phyloP scores from a whole-genome alignment of 2,888 invertebrate species.

The Hirtodrosophila alboralis region DNA sequence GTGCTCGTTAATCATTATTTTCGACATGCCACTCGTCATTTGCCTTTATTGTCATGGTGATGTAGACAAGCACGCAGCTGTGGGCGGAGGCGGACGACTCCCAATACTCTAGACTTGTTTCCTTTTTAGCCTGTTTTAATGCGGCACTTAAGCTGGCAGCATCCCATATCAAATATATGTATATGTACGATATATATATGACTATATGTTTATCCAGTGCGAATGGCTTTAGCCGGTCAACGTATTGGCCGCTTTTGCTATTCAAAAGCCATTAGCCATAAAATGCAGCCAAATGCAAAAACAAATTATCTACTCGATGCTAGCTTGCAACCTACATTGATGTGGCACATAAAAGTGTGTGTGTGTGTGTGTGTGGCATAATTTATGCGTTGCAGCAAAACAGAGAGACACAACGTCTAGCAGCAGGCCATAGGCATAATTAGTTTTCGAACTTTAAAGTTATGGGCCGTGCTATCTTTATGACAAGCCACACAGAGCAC shows the following conservation, averaged over 20 bases:
- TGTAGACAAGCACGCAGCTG: slow-evolving; percentile 39
- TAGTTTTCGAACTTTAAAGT: slow-evolving; percentile 82
- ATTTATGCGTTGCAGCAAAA: slow-evolving; percentile 72
- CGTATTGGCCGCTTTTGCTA: slow-evolving; percentile 49
- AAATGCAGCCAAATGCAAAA: slow-evolving; percentile 71
- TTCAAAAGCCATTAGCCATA: slow-evolving; percentile 77
- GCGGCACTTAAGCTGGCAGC: slow-evolving; percentile 69
- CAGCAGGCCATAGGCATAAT: slow-evolving; percentile 80
- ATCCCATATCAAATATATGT: slow-evolving; percentile 7
- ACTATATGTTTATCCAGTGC: slow-evolving; percentile 5
- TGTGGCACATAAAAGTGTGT: slow-evolving; percentile 41
- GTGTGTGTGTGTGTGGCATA: no score
- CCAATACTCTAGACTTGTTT: slow-evolving; percentile 28
- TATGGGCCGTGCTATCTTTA: slow-evolving; percentile 76
- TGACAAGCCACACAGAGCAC: slow-evolving; percentile 45
- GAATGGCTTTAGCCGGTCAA: slow-evolving; percentile 35
- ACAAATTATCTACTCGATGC: slow-evolving; percentile 64
- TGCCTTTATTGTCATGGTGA: slow-evolving; percentile 79
- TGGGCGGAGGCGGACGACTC: neutral
- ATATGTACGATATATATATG: no score
- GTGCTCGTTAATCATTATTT: slow-evolving; percentile 78
- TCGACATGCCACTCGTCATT: slow-evolving; percentile 79
- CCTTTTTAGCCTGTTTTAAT: slow-evolving; percentile 62
- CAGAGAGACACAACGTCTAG: slow-evolving; percentile 10
- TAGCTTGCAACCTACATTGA: slow-evolving; percentile 2